Conservation (phyloP, 2,113 vertebrate species). For the Gymnogyps californianus region DNA sequence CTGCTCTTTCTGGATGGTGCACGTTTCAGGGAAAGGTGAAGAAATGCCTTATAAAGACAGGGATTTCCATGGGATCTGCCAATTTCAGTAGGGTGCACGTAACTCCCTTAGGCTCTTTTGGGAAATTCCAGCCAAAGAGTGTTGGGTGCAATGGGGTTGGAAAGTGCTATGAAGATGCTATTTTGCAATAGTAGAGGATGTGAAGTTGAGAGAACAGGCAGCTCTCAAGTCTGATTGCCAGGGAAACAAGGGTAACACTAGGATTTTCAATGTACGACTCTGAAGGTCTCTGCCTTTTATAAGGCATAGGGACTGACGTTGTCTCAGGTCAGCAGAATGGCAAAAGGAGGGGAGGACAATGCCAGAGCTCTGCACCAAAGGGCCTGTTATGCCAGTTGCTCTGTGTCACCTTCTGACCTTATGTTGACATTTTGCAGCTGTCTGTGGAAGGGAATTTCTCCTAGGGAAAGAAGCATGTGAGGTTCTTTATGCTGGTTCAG, state of each 20-base stretch:
- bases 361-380: background rate
- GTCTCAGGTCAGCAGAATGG: background rate
- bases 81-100: background rate
- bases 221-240: background rate
- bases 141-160: background rate
- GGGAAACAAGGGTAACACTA: background rate
- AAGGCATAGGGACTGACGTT: background rate
- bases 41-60: background rate
- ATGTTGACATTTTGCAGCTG: background rate
- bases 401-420: background rate
- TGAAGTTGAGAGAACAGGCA: background rate
- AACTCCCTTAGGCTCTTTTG: background rate
- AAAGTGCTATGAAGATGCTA: background rate
- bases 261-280: background rate
- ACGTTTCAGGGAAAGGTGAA: background rate
- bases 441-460: background rate
- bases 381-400: background rate
- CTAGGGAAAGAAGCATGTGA: background rate
- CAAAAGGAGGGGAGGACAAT: background rate
- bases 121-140: background rate
- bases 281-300: background rate
- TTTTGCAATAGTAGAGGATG: background rate
- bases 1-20: background rate
- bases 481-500: background rate
- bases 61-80: background rate